Conservation (phyloP, 2,888 invertebrate genomes). For the Nephrocerus scutellatus region DNA sequence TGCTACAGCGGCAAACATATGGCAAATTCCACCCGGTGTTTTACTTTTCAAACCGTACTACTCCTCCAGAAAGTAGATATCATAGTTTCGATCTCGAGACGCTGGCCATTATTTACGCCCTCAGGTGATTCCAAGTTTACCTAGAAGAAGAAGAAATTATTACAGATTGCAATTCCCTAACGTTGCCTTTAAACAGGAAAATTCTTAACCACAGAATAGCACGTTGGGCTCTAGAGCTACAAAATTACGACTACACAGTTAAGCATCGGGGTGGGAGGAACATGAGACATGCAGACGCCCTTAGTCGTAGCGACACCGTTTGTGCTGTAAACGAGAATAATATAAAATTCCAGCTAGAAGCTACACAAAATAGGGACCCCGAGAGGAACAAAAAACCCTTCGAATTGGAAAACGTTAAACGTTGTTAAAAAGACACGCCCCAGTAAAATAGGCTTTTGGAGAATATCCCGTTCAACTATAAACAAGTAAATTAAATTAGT, state of each 20-base stretch:
- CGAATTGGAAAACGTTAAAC: slow-evolving; percentile 5
- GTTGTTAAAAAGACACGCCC: slow-evolving; percentile 6
- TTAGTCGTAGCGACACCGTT: slow-evolving; percentile 6
- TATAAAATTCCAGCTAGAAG: slow-evolving; percentile 5
- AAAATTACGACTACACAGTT: slow-evolving; percentile 8
- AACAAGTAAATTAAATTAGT: slow-evolving; percentile 5
- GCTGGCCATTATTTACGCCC: slow-evolving; percentile 25
- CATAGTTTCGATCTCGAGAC: slow-evolving; percentile 31
- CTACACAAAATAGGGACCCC: slow-evolving; percentile 6
- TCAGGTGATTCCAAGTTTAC: slow-evolving; percentile 15
- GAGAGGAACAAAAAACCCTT: too few species aligned
- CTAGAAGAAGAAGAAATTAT: slow-evolving; percentile 17
- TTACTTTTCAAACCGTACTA: slow-evolving; percentile 29
- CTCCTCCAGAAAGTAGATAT: slow-evolving; percentile 23
- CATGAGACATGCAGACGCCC: slow-evolving; percentile 11
- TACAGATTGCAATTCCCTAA: slow-evolving; percentile 27
- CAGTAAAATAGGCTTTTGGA: slow-evolving; percentile 4
- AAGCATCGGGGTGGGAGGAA: slow-evolving; percentile 4
- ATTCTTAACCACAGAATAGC: slow-evolving; percentile 26
- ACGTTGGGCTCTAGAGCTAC: slow-evolving; percentile 27
- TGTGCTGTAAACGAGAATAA: slow-evolving; percentile 1
- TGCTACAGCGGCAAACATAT: neutral
- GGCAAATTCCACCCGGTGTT: slow-evolving; percentile 27
- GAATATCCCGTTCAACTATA: slow-evolving; percentile 7
- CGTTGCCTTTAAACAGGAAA: slow-evolving; percentile 20